These are phyloP conservation scores for Heliothis virescens DNA, from an alignment of 1,140 invertebrate species.

Conservation along the genomic window DNA sequence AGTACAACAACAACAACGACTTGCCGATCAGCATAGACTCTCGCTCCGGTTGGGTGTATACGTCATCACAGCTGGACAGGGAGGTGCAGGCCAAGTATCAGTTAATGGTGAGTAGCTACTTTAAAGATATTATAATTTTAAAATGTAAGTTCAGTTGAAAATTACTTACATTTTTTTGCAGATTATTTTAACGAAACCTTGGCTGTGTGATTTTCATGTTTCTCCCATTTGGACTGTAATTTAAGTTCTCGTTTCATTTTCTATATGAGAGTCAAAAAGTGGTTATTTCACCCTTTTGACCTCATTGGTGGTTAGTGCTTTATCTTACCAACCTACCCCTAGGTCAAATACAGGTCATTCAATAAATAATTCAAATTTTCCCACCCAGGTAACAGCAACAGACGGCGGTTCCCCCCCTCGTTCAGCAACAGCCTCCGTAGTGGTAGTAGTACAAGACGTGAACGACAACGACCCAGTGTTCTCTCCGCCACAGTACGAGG, in stretches of 20 bases:
- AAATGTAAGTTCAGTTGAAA: too few relatives aligned
- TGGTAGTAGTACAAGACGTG: constrained; percentile 95
- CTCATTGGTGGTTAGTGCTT: too few relatives aligned
- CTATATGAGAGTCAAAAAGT: too few relatives aligned
- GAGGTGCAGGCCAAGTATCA: constrained; percentile 95
- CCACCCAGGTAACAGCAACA: constrained; percentile 91
- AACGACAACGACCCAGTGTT: constrained; percentile 98
- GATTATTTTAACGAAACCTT: too few relatives aligned
- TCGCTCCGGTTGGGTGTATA: constrained; percentile 96
- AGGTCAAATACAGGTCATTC: too few relatives aligned
- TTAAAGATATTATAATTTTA: not conserved
- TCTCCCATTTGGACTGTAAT: too few relatives aligned
- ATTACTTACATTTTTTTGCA: too few relatives aligned
- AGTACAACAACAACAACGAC: constrained; percentile 88
- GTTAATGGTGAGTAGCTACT: constrained; percentile 87
- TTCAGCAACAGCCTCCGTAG: constrained; percentile 95
- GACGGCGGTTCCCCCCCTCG: constrained; percentile 94
- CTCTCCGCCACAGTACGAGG: constrained; percentile 95
- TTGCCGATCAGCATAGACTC: constrained; percentile 94
- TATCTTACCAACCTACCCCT: too few relatives aligned
- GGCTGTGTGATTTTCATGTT: too few relatives aligned
- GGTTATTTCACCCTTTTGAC: too few relatives aligned
- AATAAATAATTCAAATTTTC: too few relatives aligned
- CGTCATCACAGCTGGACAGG: constrained; percentile 94
- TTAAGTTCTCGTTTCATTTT: too few relatives aligned